Evolutionary conservation across 2,888 invertebrate genomes (phyloP).

Genomic region (Girardia tigrina): DNA sequence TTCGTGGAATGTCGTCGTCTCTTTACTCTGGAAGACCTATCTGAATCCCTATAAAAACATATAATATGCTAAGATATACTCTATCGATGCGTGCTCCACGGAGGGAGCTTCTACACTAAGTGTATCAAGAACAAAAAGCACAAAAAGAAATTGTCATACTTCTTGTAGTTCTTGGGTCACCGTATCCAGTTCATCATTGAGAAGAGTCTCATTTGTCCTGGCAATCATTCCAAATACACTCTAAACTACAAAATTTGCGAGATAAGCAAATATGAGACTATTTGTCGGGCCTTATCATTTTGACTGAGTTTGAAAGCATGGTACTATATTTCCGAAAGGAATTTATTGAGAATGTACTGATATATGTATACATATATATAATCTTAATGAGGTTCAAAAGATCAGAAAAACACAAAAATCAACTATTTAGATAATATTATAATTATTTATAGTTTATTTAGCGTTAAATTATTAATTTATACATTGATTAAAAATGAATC

Average conservation of each 20-base stretch:
- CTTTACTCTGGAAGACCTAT: constrained; percentile 29
- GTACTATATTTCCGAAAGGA: no score
- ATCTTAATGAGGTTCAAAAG: no score
- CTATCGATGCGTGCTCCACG: neutral
- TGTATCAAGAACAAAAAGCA: neutral
- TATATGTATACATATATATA: no score
- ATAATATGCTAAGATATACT: constrained; percentile 27
- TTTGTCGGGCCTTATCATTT: no score
- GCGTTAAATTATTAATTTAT: no score
- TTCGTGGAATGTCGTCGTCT: constrained; percentile 16
- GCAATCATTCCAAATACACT: constrained; percentile 11
- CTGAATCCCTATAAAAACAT: constrained; percentile 29
- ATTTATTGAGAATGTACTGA: no score
- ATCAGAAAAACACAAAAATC: no score
- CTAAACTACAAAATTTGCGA: constrained; percentile 20
- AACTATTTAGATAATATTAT: no score
- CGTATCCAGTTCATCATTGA: constrained; percentile 21
- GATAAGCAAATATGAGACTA: constrained; percentile 27
- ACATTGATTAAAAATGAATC: no score
- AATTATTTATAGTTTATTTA: no score
- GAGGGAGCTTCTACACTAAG: constrained; percentile 28
- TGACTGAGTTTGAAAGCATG: no score
- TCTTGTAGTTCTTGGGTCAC: neutral
- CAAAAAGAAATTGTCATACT: neutral
- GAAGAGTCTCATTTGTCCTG: neutral